Percentiles rank a stretch among this genome's conserved stretches.
Conservation (phyloP, 2,113 vertebrate genomes). For the Acanthisitta chloris region DNA sequence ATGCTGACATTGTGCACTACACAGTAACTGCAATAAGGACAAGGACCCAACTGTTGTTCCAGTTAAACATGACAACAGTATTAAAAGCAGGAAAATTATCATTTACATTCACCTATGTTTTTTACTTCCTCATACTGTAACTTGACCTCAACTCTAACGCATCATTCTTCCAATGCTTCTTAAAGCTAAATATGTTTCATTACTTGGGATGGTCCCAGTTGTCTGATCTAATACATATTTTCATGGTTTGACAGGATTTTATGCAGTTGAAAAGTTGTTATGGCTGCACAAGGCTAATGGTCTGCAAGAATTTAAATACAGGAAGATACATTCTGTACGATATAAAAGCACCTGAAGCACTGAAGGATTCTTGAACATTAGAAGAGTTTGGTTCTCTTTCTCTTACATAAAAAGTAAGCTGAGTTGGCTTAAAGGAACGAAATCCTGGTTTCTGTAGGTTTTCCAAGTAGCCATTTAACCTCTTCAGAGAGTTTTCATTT, state of each 20-base stretch:
- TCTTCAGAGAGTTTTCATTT: slow-evolving; percentile 97
- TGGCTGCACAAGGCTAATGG: not conserved
- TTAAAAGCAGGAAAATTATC: not conserved
- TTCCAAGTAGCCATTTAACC: slow-evolving; percentile 92
- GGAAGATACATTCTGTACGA: not conserved
- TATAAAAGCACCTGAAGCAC: slow-evolving; percentile 73
- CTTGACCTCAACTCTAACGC: not conserved
- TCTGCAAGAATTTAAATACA: not conserved
- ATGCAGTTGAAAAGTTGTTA: not conserved
- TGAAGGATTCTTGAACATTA: slow-evolving; percentile 66
- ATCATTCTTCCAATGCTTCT: not conserved
- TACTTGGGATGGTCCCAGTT: not conserved
- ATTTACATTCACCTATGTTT: not conserved
- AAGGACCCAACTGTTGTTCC: not conserved
- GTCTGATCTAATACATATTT: not conserved
- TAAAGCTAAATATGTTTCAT: not conserved
- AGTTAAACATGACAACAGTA: not conserved
- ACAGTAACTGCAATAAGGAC: not conserved
- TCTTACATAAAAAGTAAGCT: slow-evolving; percentile 91
- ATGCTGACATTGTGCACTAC: not conserved
- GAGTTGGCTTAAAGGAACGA: slow-evolving; percentile 81
- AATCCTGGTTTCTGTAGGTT: slow-evolving; percentile 87
- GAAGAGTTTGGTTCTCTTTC: slow-evolving; percentile 79
- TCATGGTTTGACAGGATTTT: not conserved
- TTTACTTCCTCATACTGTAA: not conserved